Evolutionary conservation across 2,797 vertebrate species (phyloP).

Genomic region (Enteromius paludinosus): DNA sequence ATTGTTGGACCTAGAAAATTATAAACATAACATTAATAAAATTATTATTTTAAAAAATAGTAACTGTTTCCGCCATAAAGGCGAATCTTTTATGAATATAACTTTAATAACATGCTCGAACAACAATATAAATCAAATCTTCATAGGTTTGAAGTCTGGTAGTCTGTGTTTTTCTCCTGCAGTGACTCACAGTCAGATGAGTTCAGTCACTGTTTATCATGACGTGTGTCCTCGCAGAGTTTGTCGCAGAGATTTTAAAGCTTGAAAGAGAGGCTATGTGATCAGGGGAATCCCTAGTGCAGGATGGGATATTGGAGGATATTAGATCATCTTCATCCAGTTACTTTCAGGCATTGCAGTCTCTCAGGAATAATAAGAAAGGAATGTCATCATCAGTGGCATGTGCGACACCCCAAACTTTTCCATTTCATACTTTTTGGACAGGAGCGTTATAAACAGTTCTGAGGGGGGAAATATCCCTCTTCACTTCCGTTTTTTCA

Average conservation of each 20-base stretch:
- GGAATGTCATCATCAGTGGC: not conserved
- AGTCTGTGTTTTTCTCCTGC: conserved; percentile 1
- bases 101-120: not conserved
- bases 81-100: not conserved
- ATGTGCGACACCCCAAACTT: not conserved
- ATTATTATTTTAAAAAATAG: not conserved
- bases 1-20: not conserved
- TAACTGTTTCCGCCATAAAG: not conserved
- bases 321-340: conserved; percentile 16
- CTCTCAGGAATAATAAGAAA: not conserved
- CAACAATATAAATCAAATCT: not conserved
- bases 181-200: conserved; percentile 30
- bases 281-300: conserved; percentile 4
- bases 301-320: conserved; percentile 27
- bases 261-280: conserved; percentile 20
- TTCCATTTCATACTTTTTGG: not conserved
- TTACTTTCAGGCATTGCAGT: not conserved
- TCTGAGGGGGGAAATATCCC: not conserved
- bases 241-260: conserved; percentile 25
- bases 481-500: not conserved
- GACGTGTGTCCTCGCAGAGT: conserved; percentile 25
- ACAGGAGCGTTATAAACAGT: not conserved
- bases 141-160: not conserved
- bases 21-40: not conserved
- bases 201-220: conserved; percentile 21